Evolutionary conservation across 2,888 invertebrate species (phyloP).

Genomic region (Tetranychus piercei): DNA sequence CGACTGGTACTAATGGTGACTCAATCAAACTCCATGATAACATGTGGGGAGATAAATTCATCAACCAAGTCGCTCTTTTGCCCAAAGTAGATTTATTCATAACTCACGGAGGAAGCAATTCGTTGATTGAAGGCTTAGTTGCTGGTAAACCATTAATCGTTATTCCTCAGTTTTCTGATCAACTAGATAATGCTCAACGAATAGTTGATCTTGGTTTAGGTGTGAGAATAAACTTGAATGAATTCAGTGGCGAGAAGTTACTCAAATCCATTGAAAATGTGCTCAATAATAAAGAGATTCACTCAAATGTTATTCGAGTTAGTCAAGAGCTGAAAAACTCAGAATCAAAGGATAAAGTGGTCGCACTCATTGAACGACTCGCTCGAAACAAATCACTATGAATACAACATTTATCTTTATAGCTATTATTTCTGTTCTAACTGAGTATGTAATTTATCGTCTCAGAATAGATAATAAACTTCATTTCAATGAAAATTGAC

Average conservation of each 20-base stretch:
- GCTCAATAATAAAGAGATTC: not conserved
- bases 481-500: no score
- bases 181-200: not conserved
- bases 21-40: not conserved
- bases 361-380: no score
- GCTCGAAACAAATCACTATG: no score
- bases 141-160: not conserved
- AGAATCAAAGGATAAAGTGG: no score
- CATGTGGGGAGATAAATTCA: conserved; percentile 11
- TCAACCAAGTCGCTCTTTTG: not conserved
- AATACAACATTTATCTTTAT: no score
- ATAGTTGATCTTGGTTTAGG: not conserved
- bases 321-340: not conserved
- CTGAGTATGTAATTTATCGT: no score
- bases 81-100: conserved; percentile 8
- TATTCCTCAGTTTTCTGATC: not conserved
- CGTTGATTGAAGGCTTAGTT: not conserved
- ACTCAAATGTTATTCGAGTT: not conserved
- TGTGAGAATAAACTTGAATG: not conserved
- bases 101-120: conserved; percentile 7
- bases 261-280: not conserved
- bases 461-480: no score
- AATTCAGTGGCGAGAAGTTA: not conserved
- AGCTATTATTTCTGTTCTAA: no score
- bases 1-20: not conserved